Base-by-base conservation (phyloP, 2,888 invertebrate species). In the Germaria angustata region DNA sequence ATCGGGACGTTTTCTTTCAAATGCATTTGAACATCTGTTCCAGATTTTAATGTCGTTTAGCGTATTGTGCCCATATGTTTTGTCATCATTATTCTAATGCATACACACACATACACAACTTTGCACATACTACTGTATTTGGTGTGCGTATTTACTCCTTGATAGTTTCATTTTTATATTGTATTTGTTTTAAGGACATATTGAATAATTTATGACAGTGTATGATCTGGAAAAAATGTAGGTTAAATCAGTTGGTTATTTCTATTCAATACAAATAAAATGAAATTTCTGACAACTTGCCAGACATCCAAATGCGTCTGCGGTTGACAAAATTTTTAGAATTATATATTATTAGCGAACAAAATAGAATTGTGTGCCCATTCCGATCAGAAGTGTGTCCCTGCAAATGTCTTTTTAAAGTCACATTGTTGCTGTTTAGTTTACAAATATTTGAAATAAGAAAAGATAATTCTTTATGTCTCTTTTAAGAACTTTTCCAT, bases 1-100 rank as follows among this genome's bases (percentile, higher is more conserved):
- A 71, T 78, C 71, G 63, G 78, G 69, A 78, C 78, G 46, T 28
- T 11, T 36, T 57, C 6, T 34, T 39, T 46, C 65, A 28, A 39
- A 53, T 61, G 82, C 82, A 79, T 75, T 79, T 11, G 24, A 82
- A 82, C 82, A 82, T 82, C 79, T 82, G 82, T 79, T 82, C 53
- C 34, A 69, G 75, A 82, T 57, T 82, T 82, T 57, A 68, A 75
- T 75, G 80, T 61, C 68, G 61, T 81, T 63, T 61, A 55, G 69
- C 53, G 59, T 51, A 22, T 49, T 66, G 69, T 41, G 66, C 71
- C 79, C 82, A 82, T 66, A 82, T 82, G 82, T 76, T 79, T 49
- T 79, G 65, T 57, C 63, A 55, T 63, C 32, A 36, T 65, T 32
- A 51, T 32, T 15, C 6, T 11, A 32, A 4, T 17, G 13, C 9